Percentiles rank a stretch among this genome's conserved stretches.
phyloP scores from a whole-genome alignment of 2,888 invertebrate species.

The Antheraea yamamai region DNA sequence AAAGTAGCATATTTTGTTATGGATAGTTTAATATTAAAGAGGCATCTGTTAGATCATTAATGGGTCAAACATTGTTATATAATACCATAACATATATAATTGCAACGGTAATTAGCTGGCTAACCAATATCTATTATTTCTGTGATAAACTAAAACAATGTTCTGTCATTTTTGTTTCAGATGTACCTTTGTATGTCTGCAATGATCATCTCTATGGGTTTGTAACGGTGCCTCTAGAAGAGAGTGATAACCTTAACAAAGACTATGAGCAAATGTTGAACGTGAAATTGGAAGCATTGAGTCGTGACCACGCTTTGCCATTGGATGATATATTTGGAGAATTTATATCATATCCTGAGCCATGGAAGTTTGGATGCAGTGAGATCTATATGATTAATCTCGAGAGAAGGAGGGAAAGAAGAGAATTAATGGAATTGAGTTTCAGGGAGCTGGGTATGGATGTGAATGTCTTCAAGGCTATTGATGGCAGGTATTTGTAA shows the following conservation, averaged over 20 bases:
- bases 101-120: too few species aligned
- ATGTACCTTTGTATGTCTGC: constrained; percentile 81
- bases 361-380: constrained; percentile 87
- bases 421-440: constrained; percentile 88
- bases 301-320: constrained; percentile 76
- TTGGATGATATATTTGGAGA: constrained; percentile 62
- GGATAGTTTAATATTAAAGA: too few species aligned
- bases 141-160: too few species aligned
- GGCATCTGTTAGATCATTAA: too few species aligned
- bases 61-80: too few species aligned
- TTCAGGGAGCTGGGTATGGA: constrained; percentile 92
- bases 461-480: constrained; percentile 89
- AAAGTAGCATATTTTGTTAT: too few species aligned
- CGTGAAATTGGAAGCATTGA: constrained; percentile 88
- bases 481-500: constrained; percentile 90
- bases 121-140: too few species aligned
- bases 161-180: constrained; percentile 33
- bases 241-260: constrained; percentile 81
- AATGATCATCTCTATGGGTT: constrained; percentile 93
- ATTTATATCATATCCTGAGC: constrained; percentile 61
- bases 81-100: too few species aligned
- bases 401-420: constrained; percentile 89
- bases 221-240: constrained; percentile 90
- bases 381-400: constrained; percentile 97
- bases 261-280: constrained; percentile 89